Base-by-base conservation (phyloP, 92 coral and sea anemone genomes). In the Epizoanthus illoricatus region DNA sequence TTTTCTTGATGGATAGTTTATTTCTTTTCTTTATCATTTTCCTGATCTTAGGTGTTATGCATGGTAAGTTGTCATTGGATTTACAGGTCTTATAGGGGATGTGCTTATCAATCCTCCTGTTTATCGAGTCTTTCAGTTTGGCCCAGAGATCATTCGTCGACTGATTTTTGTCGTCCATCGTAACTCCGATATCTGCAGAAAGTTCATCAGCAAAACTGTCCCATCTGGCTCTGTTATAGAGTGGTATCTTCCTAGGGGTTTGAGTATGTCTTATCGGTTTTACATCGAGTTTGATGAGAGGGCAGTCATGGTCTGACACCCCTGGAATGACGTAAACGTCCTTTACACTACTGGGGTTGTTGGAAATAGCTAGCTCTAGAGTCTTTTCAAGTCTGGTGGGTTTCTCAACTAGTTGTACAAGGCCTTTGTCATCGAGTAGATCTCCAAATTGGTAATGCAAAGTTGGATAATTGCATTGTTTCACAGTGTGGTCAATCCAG, bases 361-460 rank as follows among this genome's bases (percentile, higher is more conserved):
- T 90, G 10, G 88, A 78, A 28, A 86, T 84, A 4, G 73, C 76
- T 72, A 91, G 79, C 73, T 88, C 88, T 68, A 88, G 84, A n/a
- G 40, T 86, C 62, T 91, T 91, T 5, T 74, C 71, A 18, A 62
- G 75, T 81, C 94, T 90, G 59, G 94, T 87, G 2, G 91, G 94
- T 80, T 56, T 17, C 42, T 88, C 88, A 12, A 91, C 91, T n/a
- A 91, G 73, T 55, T 91, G 89, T 42, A 69, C 60, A 28, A 88
- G 86, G 33, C 84, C 85, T 21, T 64, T 69, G 64, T 91, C 90
- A 15, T 89, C 88, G 0, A 91, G 56, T 12, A 88, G 36, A 65
- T 88, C 94, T 59, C 92, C 90, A 83, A 88, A 91, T n/a, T 83
- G 85, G n/a, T n/a, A n/a, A n/a, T n/a, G n/a, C n/a, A n/a, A n/a